Evolutionary conservation across 2,113 vertebrate genomes (phyloP), one percentile per base, ranked within the genome.

Genomic region (Melanerpes formicivorus): DNA sequence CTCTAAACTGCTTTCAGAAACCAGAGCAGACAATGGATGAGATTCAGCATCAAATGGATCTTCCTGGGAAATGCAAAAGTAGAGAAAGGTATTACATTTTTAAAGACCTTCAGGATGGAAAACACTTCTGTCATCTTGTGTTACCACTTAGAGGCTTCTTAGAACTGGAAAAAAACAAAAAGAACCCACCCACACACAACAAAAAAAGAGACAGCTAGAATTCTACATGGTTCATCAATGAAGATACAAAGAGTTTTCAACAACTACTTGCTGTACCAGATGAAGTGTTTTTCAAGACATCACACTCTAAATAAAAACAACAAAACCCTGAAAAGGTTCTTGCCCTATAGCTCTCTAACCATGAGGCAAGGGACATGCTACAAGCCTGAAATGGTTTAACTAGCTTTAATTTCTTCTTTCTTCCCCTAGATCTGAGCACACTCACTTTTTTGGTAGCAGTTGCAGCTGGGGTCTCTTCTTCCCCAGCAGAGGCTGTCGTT

Each of bases 31-130:
- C 90, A 98, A 96, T 3, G 93, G 95, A 93, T 97, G 97, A 93
- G 96, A 97, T 92, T 99, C 98, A 85, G 96, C 92, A 91, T 98
- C 98, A 96, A 98, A 98, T 52, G 98, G 98, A 88, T 98, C 98
- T 71, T 98, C 98, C 98, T 99, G 97, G 55, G 55, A 22, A 93
- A 85, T 30, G 30, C 58, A 83, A 73, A 78, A n/a, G 17, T 7
- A 87, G 62, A 97, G 93, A 82, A 84, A 95, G 15, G 11, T 76
- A 96, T 90, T 63, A 95, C 29, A 92, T 37, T 63, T 82, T 72
- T 83, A 91, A 92, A 69, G 80, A 89, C 59, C 79, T 48, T 15
- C 85, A 94, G 34, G 62, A 78, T 11, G 2, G 40, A 84, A 89
- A 79, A 63, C 48, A 71, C 13, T 50, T 66, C n/a, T 14, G 17